Evolutionary conservation across 2,113 vertebrate species (phyloP).

Genomic region (Platycercus adscitus): DNA sequence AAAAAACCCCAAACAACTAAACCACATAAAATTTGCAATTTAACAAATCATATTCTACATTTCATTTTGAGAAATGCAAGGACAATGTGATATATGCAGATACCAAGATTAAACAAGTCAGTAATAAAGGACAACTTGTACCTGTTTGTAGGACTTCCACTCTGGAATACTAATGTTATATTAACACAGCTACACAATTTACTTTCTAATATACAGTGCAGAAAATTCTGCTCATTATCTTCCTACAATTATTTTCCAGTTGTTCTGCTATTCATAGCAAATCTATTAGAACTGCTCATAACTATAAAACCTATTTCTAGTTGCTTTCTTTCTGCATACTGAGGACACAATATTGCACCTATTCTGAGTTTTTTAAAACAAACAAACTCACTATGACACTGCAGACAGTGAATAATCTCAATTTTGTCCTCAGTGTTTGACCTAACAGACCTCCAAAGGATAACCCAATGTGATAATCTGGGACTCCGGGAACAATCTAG

Average conservation of each 20-base stretch:
- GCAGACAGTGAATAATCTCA: neutral
- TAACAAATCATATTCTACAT: neutral
- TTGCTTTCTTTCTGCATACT: neutral
- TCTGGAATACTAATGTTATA: neutral
- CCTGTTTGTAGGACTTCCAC: neutral
- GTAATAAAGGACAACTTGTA: neutral
- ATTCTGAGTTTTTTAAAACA: neutral
- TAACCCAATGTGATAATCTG: neutral
- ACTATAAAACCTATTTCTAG: neutral
- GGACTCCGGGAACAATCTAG: neutral
- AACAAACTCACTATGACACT: neutral
- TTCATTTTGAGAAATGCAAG: neutral
- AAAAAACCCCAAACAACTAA: neutral
- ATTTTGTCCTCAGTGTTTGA: neutral
- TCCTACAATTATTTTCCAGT: neutral
- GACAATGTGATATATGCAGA: neutral
- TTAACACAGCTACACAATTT: neutral
- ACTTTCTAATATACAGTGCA: neutral
- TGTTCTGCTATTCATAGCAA: neutral
- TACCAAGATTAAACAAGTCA: neutral
- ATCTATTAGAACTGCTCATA: neutral
- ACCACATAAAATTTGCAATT: neutral
- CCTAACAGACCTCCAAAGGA: neutral
- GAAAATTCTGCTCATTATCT: neutral
- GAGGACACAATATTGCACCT: neutral